These are phyloP conservation scores for Choristoneura fumiferana DNA, from an alignment of 1,140 invertebrate species.

Conservation along the genomic window DNA sequence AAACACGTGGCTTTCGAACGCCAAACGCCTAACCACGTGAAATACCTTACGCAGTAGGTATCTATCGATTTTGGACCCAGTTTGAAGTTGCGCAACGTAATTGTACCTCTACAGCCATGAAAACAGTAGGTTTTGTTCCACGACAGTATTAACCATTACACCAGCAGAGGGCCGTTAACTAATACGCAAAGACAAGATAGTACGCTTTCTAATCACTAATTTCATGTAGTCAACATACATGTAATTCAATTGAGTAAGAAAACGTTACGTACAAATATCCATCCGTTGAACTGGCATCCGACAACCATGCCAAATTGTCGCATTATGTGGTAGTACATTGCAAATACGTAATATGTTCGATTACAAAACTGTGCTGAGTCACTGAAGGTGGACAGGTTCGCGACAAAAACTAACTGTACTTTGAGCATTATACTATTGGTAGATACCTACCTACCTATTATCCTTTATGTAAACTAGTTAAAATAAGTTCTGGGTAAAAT, in stretches of 20 bases:
- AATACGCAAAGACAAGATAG: background rate
- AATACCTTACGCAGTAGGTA: too few species aligned
- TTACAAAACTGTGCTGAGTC: conserved; percentile 9
- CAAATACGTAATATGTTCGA: conserved; percentile 17
- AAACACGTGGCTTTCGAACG: too few species aligned
- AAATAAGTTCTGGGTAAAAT: too few species aligned
- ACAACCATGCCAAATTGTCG: conserved; percentile 18
- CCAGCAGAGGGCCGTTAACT: conserved; percentile 1
- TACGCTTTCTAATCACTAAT: conserved; percentile 18
- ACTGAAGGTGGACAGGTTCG: background rate
- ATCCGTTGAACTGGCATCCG: conserved; percentile 15
- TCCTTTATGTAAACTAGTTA: too few species aligned
- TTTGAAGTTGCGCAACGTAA: too few species aligned
- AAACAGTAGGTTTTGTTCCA: too few species aligned
- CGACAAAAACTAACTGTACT: background rate
- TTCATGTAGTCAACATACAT: conserved; percentile 6
- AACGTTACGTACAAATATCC: conserved; percentile 17
- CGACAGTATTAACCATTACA: too few species aligned
- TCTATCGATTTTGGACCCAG: too few species aligned
- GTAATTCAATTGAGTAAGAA: conserved; percentile 19
- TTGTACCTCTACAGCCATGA: too few species aligned
- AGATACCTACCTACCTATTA: too few species aligned
- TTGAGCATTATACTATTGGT: too few species aligned
- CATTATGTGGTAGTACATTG: conserved; percentile 12
- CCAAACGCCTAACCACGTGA: too few species aligned